These are phyloP conservation scores for Clarias platycephalus DNA, from an alignment of 2,797 vertebrate genomes.

Conservation along the genomic window DNA sequence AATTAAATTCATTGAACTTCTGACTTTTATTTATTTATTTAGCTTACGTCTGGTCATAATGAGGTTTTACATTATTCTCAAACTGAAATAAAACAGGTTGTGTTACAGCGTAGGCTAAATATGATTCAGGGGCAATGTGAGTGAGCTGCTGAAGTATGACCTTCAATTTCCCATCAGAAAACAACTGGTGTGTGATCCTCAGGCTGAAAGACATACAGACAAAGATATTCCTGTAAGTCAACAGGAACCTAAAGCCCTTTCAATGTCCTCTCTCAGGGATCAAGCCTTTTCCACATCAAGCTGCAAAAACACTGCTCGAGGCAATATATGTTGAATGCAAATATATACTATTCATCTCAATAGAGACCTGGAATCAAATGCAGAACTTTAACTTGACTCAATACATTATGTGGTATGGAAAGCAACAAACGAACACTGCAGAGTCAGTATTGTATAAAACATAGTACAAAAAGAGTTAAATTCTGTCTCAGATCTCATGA, in stretches of 20 bases:
- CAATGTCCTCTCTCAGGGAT: neutral
- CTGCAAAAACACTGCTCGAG: neutral
- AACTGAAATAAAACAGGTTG: constrained; percentile 45
- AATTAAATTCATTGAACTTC: constrained; percentile 45
- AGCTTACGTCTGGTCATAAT: constrained; percentile 49
- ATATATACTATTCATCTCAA: neutral
- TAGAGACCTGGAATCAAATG: neutral
- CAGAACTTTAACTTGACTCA: neutral
- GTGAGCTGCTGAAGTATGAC: constrained; percentile 47
- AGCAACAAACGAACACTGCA: neutral
- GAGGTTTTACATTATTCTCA: constrained; percentile 49
- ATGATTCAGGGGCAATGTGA: constrained; percentile 29
- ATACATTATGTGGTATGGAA: neutral
- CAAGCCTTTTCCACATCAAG: neutral
- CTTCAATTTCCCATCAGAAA: constrained; percentile 41
- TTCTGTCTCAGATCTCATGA: neutral
- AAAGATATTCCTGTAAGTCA: neutral
- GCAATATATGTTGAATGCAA: neutral
- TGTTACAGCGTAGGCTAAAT: constrained; percentile 47
- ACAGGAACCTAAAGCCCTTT: neutral
- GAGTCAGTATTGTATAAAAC: neutral
- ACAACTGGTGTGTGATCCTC: constrained; percentile 21
- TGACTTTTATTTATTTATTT: constrained; percentile 23
- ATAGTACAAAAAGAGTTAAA: neutral
- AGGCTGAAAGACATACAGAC: neutral